phyloP scores from a whole-genome alignment of 2,113 vertebrate species.

The Tachuris rubrigastra region DNA sequence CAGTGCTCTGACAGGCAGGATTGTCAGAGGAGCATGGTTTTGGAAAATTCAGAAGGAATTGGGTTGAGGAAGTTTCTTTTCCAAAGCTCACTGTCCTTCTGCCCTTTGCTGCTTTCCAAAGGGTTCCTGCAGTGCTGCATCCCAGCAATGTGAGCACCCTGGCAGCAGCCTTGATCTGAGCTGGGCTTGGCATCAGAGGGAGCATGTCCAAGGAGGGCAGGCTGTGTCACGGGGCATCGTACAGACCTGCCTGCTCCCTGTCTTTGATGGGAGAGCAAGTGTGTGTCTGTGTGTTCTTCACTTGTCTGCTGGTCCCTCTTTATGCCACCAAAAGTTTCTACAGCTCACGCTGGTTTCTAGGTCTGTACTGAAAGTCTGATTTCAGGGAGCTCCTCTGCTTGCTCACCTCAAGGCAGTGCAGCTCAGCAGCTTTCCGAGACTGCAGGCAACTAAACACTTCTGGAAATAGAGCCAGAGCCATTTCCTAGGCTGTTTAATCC shows the following conservation, averaged over 20 bases:
- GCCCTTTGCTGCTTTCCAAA: neutral
- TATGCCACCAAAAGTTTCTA: neutral
- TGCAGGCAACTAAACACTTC: neutral
- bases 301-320: neutral
- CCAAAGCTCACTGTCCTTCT: neutral
- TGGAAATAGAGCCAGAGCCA: neutral
- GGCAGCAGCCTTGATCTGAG: neutral
- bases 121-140: neutral
- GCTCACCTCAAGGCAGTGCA: neutral
- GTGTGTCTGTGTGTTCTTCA: accelerated
- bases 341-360: neutral
- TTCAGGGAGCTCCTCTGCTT: neutral
- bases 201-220: too few species aligned
- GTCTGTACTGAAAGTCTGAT: neutral
- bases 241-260: accelerated
- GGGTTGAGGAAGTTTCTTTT: neutral
- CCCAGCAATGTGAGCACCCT: accelerated
- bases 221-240: accelerated
- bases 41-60: neutral
- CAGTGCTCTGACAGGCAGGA: neutral
- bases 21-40: neutral
- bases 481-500: neutral
- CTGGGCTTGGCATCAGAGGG: neutral
- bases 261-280: neutral
- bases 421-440: neutral